phyloP scores from a whole-genome alignment of 2,888 invertebrate genomes.

The Tachina grossa region DNA sequence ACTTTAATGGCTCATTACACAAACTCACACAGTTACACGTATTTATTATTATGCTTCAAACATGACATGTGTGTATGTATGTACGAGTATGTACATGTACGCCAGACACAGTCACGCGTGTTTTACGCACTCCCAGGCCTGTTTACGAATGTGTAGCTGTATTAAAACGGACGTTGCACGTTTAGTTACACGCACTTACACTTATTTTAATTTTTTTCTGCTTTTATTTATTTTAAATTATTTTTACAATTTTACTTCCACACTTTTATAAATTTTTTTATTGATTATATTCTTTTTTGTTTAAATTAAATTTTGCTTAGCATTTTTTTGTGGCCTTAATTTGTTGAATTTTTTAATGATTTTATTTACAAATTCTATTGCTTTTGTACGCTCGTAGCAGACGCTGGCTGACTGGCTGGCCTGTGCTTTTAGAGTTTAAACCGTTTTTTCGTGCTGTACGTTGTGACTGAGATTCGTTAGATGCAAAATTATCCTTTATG shows the following conservation, averaged over 20 bases:
- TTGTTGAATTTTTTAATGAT: constrained; percentile 51
- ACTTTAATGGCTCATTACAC: constrained; percentile 67
- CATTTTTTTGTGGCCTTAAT: neutral
- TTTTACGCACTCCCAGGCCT: constrained; percentile 50
- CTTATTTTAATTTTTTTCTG: constrained; percentile 11
- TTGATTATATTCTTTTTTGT: constrained; percentile 26
- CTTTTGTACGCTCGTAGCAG: constrained; percentile 40
- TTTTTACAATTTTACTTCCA: neutral
- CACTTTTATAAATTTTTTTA: constrained; percentile 20
- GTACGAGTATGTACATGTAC: neutral
- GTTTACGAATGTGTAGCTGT: constrained; percentile 21
- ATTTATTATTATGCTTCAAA: neutral
- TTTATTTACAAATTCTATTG: constrained; percentile 45
- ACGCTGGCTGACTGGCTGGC: constrained; percentile 2
- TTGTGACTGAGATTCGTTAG: constrained; percentile 64
- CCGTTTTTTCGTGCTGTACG: constrained; percentile 65
- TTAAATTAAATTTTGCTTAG: neutral
- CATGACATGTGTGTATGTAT: neutral
- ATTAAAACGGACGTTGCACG: constrained; percentile 46
- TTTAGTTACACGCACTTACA: constrained; percentile 38
- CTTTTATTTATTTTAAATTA: neutral
- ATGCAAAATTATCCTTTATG: constrained; percentile 71
- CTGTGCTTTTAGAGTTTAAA: constrained; percentile 56
- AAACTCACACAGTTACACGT: constrained; percentile 7
- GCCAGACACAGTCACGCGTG: constrained; percentile 44